Evolutionary conservation across 2,888 invertebrate genomes (phyloP).

Genomic region (Lamellibrachia satsuma): DNA sequence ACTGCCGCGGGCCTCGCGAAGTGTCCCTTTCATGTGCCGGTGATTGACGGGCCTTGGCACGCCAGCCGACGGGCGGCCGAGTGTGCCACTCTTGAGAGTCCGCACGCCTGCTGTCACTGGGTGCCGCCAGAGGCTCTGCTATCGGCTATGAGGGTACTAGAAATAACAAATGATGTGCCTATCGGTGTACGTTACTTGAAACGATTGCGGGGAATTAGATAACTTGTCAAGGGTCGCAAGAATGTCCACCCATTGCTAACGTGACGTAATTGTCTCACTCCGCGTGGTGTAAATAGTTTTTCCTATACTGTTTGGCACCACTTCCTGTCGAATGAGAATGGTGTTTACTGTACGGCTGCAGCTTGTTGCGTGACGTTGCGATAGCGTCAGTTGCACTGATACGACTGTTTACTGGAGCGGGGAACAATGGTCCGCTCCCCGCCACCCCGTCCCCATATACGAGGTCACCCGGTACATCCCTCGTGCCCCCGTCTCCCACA

Average conservation of each 20-base stretch:
- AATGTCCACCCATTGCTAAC: neutral
- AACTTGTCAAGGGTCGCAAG: neutral
- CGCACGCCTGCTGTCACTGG: neutral
- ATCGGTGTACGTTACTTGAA: neutral
- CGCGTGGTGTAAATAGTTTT: neutral
- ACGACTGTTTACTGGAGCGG: neutral
- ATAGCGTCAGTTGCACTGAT: neutral
- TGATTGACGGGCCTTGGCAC: constrained; percentile 3
- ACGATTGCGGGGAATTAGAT: neutral
- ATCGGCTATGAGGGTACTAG: neutral
- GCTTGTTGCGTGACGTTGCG: no score
- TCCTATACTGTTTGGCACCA: neutral
- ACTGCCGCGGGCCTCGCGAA: neutral
- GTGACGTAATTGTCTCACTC: neutral
- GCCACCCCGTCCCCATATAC: neutral
- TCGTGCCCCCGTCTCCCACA: neutral
- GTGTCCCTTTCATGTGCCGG: neutral
- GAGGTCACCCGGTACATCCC: neutral
- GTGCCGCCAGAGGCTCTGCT: neutral
- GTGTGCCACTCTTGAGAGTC: neutral
- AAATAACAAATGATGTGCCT: neutral
- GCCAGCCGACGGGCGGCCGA: neutral
- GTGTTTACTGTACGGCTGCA: no score
- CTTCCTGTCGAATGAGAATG: no score
- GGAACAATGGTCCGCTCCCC: neutral